These are phyloP conservation scores for Thaleichthys pacificus DNA, from an alignment of 2,797 vertebrate genomes.

Conservation along the genomic window DNA sequence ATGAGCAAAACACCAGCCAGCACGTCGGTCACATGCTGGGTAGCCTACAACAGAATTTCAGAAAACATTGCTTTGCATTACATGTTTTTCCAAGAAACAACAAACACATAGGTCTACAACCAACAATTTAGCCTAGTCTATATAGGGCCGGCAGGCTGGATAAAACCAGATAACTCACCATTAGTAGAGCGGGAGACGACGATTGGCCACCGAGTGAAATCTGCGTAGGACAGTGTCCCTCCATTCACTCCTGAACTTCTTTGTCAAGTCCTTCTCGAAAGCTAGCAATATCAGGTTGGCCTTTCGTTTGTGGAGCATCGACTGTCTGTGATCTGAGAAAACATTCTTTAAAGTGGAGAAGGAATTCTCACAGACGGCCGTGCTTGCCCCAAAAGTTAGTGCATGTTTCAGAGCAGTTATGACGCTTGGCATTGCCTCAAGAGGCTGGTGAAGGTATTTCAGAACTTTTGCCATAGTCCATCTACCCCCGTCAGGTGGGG, in stretches of 20 bases:
- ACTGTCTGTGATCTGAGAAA: background rate
- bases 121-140: no score
- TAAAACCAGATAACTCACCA: no score
- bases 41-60: no score
- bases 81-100: no score
- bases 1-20: no score
- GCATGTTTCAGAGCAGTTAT: slow-evolving; percentile 6
- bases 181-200: no score
- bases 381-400: slow-evolving; percentile 24
- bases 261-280: slow-evolving; percentile 18
- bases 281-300: slow-evolving; percentile 15
- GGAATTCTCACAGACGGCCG: slow-evolving; percentile 7
- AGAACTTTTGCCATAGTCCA: slow-evolving; percentile 7
- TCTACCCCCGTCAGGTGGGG: slow-evolving; percentile 7
- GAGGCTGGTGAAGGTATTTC: background rate
- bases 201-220: slow-evolving; percentile 8
- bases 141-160: no score
- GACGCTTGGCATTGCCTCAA: slow-evolving; percentile 11
- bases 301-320: slow-evolving; percentile 13
- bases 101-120: no score
- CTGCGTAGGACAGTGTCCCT: slow-evolving; percentile 23
- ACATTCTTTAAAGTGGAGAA: no score
- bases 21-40: no score
- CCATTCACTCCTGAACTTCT: slow-evolving; percentile 14
- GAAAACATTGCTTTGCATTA: no score